These are phyloP conservation scores for Drosophila siamana DNA, from an alignment of 2,888 invertebrate species.

Conservation along the genomic window DNA sequence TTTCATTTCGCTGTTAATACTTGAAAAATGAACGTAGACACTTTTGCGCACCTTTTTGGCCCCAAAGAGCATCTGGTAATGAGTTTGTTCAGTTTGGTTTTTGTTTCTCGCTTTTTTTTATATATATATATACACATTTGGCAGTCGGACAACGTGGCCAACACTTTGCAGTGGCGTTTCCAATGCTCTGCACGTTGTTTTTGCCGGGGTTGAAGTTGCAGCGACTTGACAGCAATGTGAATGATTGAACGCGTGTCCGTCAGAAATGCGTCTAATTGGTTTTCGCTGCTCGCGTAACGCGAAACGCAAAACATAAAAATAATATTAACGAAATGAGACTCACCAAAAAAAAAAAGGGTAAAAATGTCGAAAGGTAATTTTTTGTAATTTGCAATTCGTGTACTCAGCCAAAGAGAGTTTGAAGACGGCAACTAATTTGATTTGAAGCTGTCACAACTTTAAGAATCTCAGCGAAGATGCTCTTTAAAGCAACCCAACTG, in stretches of 20 bases:
- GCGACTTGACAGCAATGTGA: constrained; percentile 76
- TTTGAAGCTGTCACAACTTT: constrained; percentile 38
- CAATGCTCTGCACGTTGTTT: constrained; percentile 70
- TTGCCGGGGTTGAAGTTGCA: constrained; percentile 59
- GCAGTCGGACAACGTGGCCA: constrained; percentile 32
- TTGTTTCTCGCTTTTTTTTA: constrained; percentile 21
- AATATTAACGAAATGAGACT: constrained; percentile 12
- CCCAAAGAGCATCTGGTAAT: constrained; percentile 49
- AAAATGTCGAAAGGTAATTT: constrained; percentile 71
- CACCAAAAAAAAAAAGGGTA: constrained; percentile 46
- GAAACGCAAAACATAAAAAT: constrained; percentile 27
- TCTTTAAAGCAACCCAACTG: constrained; percentile 10
- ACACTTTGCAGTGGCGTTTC: constrained; percentile 56
- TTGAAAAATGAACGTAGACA: constrained; percentile 70
- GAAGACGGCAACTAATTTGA: constrained; percentile 46
- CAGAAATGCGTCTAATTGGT: constrained; percentile 81
- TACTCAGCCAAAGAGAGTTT: neutral
- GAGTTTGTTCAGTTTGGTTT: constrained; percentile 62
- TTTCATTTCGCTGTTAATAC: constrained; percentile 59
- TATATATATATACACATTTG: constrained; percentile 35
- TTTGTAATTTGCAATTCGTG: constrained; percentile 51
- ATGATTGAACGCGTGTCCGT: constrained; percentile 82
- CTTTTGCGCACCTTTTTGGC: constrained; percentile 68
- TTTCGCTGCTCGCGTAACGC: constrained; percentile 51
- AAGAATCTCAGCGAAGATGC: constrained; percentile 5